Base-by-base conservation (phyloP, 2,888 invertebrate species). In the Heteropelma amictum region DNA sequence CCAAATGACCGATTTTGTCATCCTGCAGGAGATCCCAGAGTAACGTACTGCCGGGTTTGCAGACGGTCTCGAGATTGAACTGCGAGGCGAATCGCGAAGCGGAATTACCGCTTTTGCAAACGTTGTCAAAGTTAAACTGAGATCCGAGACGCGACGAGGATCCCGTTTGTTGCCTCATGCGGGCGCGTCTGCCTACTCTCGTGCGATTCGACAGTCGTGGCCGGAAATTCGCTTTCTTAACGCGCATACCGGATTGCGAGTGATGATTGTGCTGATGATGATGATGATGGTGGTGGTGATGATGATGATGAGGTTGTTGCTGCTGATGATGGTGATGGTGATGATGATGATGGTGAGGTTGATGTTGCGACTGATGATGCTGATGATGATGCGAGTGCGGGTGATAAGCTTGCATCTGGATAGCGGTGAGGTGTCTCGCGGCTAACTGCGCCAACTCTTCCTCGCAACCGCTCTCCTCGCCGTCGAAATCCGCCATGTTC, bases 1-100 rank as follows among this genome's bases (percentile, higher is more conserved):
- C 96, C 3, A 98, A 90, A 86, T 95, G 95, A 71, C 93, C 93
- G 87, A 97, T 96, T 90, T 94, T 94, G 82, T 96, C 95, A 88
- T 98, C 97, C 89, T 97, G 97, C 78, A 98, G 90, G 77, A 98
- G 90, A 90, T 98, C 98, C 98, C 98, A 98, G 1, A 98, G 92
- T 76, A 98, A 90, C 4, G 98, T 98, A 88, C 96, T 96, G 1
- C 98, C 98, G 40, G 96, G 95, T 81, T 95, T 94, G 87, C 97
- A 97, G 23, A 98, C 97, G 83, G 95, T 93, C 79, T 93, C 94
- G 78, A 92, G 90, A 84, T 91, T 92, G 84, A 92, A 92, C 84
- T 92, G 90, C 76, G 86, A 75, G 1, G 77, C 75, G 23, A 77
- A 76, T 4, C 78, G 71, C 0, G 78, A 72, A 10, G 3, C 54